Base-by-base conservation (phyloP, 35 echinoderm and acorn worm genomes). In the Strongylocentrotus purpuratus region DNA sequence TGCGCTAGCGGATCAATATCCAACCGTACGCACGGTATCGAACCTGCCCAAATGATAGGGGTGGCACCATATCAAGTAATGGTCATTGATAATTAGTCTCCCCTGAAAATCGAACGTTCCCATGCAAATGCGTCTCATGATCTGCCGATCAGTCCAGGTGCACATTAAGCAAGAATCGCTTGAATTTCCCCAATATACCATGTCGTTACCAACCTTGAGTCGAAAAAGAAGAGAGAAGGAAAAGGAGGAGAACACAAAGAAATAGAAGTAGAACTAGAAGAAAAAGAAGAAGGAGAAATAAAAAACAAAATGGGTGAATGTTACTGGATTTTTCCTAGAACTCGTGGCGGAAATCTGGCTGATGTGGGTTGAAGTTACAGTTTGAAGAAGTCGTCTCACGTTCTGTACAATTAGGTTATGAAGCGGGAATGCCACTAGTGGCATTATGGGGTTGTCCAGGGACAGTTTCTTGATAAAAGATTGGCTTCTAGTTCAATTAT, bases 41-140 rank as follows among this genome's bases (percentile, higher is more conserved):
- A n/a, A 78, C n/a, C 65, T 28, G 28, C 65, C 65, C 25, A 78
- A 78, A 78, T 78, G 65, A 78, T 78, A 15, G 65, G 65, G 65
- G 65, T 78, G 65, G 65, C 65, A 78, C 65, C 28, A n/a, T 78
- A 78, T 78, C 65, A 78, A 28, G 65, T 78, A 78, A 78, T 78
- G 65, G 65, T n/a, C 65, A n/a, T 78, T 78, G 65, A 78, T 78
- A 78, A 78, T 78, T 78, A 78, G 65, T 78, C 65, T 78, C 22
- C 20, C 28, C 65, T n/a, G 65, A 78, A 78, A 78, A 78, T 78
- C 65, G 65, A 78, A 78, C 65, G 65, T 7, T 78, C 65, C 65
- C 2, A 78, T 78, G 65, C 65, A 78, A 78, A 78, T 78, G 22
- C 65, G 22, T 78, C 65, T n/a, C 25, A 31, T 78, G 65, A 78